These are phyloP conservation scores for Progne subis DNA, from an alignment of 2,113 vertebrate genomes.

Conservation along the genomic window DNA sequence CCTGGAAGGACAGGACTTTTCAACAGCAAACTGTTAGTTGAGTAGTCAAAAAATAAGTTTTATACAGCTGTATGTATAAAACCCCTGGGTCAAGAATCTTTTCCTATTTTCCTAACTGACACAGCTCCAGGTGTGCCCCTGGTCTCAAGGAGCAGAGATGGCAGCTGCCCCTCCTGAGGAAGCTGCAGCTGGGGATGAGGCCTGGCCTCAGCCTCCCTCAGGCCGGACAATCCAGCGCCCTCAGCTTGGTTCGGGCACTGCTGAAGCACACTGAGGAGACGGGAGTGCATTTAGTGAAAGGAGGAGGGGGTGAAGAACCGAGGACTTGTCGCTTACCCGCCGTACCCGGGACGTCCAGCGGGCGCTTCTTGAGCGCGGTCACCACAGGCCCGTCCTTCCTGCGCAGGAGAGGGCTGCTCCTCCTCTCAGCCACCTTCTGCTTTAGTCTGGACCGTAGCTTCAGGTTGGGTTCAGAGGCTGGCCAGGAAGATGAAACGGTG, in stretches of 20 bases:
- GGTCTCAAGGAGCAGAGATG: not conserved
- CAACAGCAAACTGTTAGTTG: not conserved
- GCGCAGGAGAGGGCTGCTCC: slow-evolving; percentile 93
- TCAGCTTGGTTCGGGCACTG: not conserved
- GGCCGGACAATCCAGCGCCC: not conserved
- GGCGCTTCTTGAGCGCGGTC: slow-evolving; percentile 89
- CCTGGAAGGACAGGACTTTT: not conserved
- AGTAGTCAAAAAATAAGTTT: not conserved
- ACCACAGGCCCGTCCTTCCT: slow-evolving; percentile 89
- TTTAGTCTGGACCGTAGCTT: slow-evolving; percentile 95
- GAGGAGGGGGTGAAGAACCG: rapidly evolving
- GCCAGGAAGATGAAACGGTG: not conserved
- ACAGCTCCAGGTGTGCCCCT: not conserved
- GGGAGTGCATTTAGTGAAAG: not conserved
- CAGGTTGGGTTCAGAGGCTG: slow-evolving; percentile 97
- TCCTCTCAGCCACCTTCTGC: slow-evolving; percentile 95
- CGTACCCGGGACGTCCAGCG: slow-evolving; percentile 88
- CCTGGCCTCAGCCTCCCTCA: not conserved
- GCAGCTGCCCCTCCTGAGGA: not conserved
- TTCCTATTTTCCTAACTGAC: not conserved
- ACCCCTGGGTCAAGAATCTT: not conserved
- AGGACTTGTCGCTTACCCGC: not conserved
- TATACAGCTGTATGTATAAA: not conserved
- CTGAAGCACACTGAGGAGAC: rapidly evolving
- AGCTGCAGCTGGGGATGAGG: rapidly evolving